Conservation (phyloP, 1,140 invertebrate species). For the Drosophila ogumai region DNA sequence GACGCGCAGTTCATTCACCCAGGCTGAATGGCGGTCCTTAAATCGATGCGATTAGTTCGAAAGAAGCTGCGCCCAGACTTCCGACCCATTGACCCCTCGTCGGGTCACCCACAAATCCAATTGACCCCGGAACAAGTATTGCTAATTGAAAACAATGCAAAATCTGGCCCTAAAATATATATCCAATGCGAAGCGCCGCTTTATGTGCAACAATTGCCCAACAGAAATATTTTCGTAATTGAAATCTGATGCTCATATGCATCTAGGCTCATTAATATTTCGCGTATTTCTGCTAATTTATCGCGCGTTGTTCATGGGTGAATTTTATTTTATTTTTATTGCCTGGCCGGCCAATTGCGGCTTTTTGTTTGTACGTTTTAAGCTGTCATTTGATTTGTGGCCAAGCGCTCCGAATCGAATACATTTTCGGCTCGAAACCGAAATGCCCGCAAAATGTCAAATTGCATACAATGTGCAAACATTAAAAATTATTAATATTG, state of each 20-base stretch:
- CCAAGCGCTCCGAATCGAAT: slow-evolving; percentile 43
- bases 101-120: slow-evolving; percentile 26
- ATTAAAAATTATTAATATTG: slow-evolving; percentile 38
- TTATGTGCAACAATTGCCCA: slow-evolving; percentile 52
- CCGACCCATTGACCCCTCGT: slow-evolving; percentile 2
- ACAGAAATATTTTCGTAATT: slow-evolving; percentile 56
- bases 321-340: slow-evolving; percentile 43
- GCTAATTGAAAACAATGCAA: slow-evolving; percentile 60
- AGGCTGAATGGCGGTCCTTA: slow-evolving; percentile 16
- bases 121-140: slow-evolving; percentile 39
- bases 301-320: slow-evolving; percentile 39
- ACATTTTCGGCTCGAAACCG: slow-evolving; percentile 47
- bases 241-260: slow-evolving; percentile 51
- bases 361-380: slow-evolving; percentile 43
- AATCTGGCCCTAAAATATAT: slow-evolving; percentile 40
- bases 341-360: slow-evolving; percentile 43
- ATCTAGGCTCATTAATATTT: slow-evolving; percentile 62
- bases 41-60: slow-evolving; percentile 26
- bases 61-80: slow-evolving; percentile 1
- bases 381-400: slow-evolving; percentile 67
- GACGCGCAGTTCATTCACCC: slow-evolving; percentile 20
- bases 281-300: slow-evolving; percentile 61
- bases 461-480: slow-evolving; percentile 53
- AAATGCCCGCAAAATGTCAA: slow-evolving; percentile 67
- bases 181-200: slow-evolving; percentile 19